Evolutionary conservation across 2,888 invertebrate species (phyloP).

Genomic region (Adelognathus sp.): DNA sequence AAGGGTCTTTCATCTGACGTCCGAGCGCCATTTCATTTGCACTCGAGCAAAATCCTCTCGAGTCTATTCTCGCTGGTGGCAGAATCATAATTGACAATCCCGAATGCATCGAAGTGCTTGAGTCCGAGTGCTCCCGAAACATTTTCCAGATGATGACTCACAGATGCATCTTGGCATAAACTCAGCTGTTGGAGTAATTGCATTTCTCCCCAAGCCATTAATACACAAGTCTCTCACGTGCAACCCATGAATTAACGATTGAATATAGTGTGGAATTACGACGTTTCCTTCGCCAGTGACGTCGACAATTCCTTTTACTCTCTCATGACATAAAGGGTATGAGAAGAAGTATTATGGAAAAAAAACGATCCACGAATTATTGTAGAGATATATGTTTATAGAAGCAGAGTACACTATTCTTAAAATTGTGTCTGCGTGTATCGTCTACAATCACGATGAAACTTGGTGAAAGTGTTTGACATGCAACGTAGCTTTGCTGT

Average conservation of each 20-base stretch:
- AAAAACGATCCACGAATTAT: no score
- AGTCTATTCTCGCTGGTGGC: background rate
- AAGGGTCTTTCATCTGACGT: conserved; percentile 8
- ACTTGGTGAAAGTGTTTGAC: no score
- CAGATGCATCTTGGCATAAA: background rate
- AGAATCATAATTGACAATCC: background rate
- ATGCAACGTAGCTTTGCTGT: no score
- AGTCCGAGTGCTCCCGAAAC: background rate
- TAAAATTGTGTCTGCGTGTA: background rate
- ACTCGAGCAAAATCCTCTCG: background rate
- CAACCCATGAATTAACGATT: no score
- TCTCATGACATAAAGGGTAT: no score
- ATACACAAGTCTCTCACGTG: background rate
- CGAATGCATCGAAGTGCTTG: conserved; percentile 4
- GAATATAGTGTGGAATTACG: background rate
- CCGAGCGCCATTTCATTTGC: conserved; percentile 4
- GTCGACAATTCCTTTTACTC: no score
- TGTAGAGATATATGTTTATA: no score
- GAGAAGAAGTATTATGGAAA: no score
- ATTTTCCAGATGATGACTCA: background rate
- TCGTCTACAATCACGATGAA: background rate
- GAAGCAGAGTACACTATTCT: no score
- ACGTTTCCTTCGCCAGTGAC: no score
- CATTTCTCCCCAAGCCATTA: background rate
- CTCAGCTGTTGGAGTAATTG: background rate